Evolutionary conservation across 2,797 vertebrate species (phyloP).

Genomic region (Malacoctenus gilli): DNA sequence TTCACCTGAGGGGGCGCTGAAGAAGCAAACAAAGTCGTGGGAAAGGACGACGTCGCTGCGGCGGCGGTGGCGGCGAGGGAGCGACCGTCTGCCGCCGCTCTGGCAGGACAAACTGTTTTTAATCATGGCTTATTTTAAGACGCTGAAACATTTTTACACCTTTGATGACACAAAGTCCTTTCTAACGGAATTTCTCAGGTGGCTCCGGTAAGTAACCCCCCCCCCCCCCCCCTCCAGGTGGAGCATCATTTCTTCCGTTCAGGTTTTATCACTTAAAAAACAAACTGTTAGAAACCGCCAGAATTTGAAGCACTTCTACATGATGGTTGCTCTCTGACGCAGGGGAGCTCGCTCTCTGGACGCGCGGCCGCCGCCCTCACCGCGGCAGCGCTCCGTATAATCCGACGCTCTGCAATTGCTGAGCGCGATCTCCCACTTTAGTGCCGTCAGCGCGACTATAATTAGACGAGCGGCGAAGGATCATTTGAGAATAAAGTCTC

Average conservation of each 20-base stretch:
- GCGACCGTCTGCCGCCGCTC: not conserved
- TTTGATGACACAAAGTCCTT: slow-evolving; percentile 8
- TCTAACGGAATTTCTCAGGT: slow-evolving; percentile 4
- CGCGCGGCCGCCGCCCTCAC: not conserved
- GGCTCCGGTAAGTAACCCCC: slow-evolving; percentile 5
- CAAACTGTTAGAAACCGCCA: too few relatives aligned
- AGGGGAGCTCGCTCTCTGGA: too few relatives aligned
- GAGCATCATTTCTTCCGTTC: too few relatives aligned
- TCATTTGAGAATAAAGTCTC: slow-evolving; percentile 25
- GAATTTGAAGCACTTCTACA: too few relatives aligned
- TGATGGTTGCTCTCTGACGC: too few relatives aligned
- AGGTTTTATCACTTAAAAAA: too few relatives aligned
- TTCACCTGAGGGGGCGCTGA: too few relatives aligned
- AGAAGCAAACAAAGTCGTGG: not conserved
- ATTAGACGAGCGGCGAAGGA: slow-evolving; percentile 39
- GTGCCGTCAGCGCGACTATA: slow-evolving; percentile 48
- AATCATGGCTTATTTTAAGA: not conserved
- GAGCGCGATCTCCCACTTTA: slow-evolving; percentile 31
- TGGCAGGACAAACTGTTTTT: slow-evolving; percentile 8
- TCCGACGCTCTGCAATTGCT: slow-evolving; percentile 21
- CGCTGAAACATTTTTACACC: slow-evolving; percentile 16
- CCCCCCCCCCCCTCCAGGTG: not conserved
- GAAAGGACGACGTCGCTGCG: too few relatives aligned
- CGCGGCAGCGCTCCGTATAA: slow-evolving; percentile 36
- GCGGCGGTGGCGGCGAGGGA: too few relatives aligned